Percentiles rank a stretch among this genome's conserved stretches.
Conservation (phyloP, 2,113 vertebrate species). For the Pluvialis apricaria region DNA sequence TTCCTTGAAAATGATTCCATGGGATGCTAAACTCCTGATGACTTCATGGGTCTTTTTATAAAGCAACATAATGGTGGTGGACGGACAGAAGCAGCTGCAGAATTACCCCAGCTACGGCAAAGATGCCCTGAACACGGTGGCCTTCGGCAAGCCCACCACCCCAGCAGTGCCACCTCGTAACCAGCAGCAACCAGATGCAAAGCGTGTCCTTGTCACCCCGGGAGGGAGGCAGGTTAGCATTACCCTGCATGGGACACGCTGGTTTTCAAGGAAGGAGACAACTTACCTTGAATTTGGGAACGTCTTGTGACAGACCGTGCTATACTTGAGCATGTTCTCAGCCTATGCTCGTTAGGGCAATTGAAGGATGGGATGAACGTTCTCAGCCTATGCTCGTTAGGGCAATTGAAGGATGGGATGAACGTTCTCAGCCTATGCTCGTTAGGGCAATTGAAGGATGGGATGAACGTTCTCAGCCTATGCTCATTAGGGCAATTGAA, state of each 20-base stretch:
- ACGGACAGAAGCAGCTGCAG: slow-evolving; percentile 84
- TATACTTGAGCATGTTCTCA: neutral
- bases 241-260: neutral
- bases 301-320: neutral
- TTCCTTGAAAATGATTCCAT: slow-evolving; percentile 17
- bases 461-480: neutral
- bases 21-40: slow-evolving; percentile 4
- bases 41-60: slow-evolving; percentile 72
- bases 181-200: neutral
- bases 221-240: neutral
- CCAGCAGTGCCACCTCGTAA: neutral
- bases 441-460: neutral
- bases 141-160: neutral
- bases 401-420: too few species aligned
- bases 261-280: neutral
- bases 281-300: neutral
- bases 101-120: slow-evolving; percentile 41
- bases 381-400: too few species aligned
- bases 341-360: neutral
- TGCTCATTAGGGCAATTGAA: neutral
- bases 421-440: neutral
- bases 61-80: neutral
- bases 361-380: too few species aligned
- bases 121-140: neutral
- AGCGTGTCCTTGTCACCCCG: neutral